Conservation (phyloP, 30 jellyfish, hydroid and myxozoan genomes). For the Rhopilema esculentum region DNA sequence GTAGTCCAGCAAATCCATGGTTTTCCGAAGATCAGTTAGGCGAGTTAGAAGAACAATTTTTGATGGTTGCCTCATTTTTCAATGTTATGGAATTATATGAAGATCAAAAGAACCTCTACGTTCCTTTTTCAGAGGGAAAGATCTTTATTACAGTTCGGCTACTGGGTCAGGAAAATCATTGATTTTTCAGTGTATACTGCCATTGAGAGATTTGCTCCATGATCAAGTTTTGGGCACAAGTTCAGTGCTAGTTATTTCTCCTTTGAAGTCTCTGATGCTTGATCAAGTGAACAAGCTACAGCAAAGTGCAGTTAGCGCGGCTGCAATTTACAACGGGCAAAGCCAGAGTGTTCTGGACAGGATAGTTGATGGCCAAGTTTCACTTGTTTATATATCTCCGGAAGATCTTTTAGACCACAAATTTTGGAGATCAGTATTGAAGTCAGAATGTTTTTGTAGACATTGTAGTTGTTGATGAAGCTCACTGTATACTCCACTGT, state of each 20-base stretch:
- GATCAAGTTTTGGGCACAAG: slow-evolving; percentile 19
- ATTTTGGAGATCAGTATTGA: slow-evolving; percentile 17
- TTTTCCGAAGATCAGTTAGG: background rate
- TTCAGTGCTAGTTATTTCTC: slow-evolving; percentile 39
- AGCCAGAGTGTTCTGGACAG: background rate
- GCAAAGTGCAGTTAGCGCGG: slow-evolving; percentile 32
- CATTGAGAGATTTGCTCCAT: slow-evolving; percentile 13
- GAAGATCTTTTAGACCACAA: slow-evolving; percentile 32
- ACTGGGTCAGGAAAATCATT: slow-evolving; percentile 19
- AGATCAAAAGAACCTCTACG: slow-evolving; percentile 17
- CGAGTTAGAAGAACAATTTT: slow-evolving; percentile 4
- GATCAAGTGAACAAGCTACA: slow-evolving; percentile 41
- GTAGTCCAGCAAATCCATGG: background rate
- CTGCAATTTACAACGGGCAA: slow-evolving; percentile 34
- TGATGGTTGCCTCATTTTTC: slow-evolving; percentile 6
- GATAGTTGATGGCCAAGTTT: background rate
- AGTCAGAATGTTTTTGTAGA: slow-evolving; percentile 5
- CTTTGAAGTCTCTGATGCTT: slow-evolving; percentile 36
- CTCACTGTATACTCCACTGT: slow-evolving; percentile 51
- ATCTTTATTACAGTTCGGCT: slow-evolving; percentile 43
- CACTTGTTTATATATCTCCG: slow-evolving; percentile 30
- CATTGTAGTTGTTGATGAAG: slow-evolving; percentile 42
- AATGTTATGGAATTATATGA: background rate
- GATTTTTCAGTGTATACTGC: slow-evolving; percentile 47
- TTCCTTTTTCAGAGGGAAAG: slow-evolving; percentile 17